Base-by-base conservation (phyloP, 2,797 vertebrate genomes). In the Anas acuta region DNA sequence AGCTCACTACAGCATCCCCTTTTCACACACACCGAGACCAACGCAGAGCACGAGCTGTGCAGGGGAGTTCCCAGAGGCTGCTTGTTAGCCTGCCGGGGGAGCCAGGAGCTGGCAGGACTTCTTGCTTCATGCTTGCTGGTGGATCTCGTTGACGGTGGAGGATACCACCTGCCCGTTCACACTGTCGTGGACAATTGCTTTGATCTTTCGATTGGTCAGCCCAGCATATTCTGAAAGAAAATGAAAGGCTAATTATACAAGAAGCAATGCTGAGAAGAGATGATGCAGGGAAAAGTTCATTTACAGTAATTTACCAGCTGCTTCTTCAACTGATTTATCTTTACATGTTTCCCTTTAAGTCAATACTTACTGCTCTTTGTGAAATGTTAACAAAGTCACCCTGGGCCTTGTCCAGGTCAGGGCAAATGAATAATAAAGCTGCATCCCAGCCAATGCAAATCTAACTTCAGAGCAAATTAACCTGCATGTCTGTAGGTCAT, bases 111-210 rank as follows among this genome's bases (percentile, higher is more conserved):
- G 69, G 67, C 77, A 64, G 70, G 41, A 20, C 30, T 8, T 51
- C 7, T 45, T 35, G 11, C 43, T n/a, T 98, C 94, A 97, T 2
- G 65, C 67, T 15, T 96, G 93, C 22, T 97, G 96, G 61, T 97
- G 90, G 58, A 98, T 97, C 92, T 98, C 98, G 6, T 97, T 97
- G 80, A 98, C 91, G 95, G 96, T 97, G 90, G 98, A 97, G 80
- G 96, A 95, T 28, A 98, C 91, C 80, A 98, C 89, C 94, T 97
- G 98, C 90, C 98, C 98, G 0, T 98, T 97, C 87, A 98, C 28
- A 2, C 86, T 97, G 87, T 98, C 98, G 6, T 95, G 97, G 16
- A 97, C 97, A 33, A 98, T 98, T 5, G 97, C 96, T 87, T 90
- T 97, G 85, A 98, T 94, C 77, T 91, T 98, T 18, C 80, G 82